Percentiles rank a stretch among this genome's conserved stretches.
Conservation (phyloP, 2,113 vertebrate species). For the Bubo bubo region DNA sequence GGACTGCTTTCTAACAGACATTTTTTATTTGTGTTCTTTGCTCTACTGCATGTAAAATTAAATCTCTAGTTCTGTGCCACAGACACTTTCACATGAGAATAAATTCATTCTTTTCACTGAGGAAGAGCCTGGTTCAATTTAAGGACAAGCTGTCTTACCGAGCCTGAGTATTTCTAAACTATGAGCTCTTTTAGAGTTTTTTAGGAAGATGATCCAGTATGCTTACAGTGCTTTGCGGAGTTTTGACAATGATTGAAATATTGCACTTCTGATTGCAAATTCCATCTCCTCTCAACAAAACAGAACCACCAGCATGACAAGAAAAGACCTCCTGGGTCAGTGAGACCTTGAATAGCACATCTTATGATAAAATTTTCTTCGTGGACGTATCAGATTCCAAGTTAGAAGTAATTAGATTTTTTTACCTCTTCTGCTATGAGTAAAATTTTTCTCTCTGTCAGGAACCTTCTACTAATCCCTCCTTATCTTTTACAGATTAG, state of each 20-base stretch:
- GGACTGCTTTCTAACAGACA: conserved; percentile 46
- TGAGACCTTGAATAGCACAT: neutral
- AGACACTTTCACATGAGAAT: neutral
- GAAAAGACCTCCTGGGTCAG: neutral
- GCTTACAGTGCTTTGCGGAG: neutral
- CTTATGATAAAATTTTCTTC: neutral
- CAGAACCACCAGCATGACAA: neutral
- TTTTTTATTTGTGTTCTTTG: conserved; percentile 60
- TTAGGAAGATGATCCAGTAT: neutral
- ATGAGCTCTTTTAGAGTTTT: neutral
- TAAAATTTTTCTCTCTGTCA: neutral
- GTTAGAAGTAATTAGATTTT: neutral
- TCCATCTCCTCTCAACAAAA: neutral
- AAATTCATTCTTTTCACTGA: neutral
- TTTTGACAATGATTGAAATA: neutral
- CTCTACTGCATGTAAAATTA: conserved; percentile 64
- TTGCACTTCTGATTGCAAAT: neutral
- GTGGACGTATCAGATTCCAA: neutral
- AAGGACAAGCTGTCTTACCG: neutral
- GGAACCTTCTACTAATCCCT: neutral
- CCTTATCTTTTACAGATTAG: neutral
- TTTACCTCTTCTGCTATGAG: neutral
- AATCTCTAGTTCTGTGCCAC: conserved; percentile 30
- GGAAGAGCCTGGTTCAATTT: neutral
- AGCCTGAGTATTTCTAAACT: neutral